These are phyloP conservation scores for Montipora sp. DNA, from an alignment of 64 coral and sea anemone genomes.

Conservation along the genomic window DNA sequence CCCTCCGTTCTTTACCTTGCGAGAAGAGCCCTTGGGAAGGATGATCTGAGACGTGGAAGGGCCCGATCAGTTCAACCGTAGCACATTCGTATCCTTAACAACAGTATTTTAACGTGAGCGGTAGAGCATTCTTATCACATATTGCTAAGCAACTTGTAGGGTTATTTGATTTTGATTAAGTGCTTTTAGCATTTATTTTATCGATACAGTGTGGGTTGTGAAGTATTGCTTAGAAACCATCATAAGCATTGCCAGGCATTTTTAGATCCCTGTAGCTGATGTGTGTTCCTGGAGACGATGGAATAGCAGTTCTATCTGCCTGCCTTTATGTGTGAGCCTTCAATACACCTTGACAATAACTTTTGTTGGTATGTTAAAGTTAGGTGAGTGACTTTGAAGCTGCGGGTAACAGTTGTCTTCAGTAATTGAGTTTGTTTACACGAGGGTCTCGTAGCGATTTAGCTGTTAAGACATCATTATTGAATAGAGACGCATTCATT, in stretches of 20 bases:
- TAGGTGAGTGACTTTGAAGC: background rate
- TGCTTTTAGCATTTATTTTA: too few relatives aligned
- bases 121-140: too few relatives aligned
- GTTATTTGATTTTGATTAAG: too few relatives aligned
- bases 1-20: too few relatives aligned
- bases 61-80: too few relatives aligned
- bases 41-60: too few relatives aligned
- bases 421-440: conserved; percentile 67
- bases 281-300: background rate
- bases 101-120: too few relatives aligned
- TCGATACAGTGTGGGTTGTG: too few relatives aligned
- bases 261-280: background rate
- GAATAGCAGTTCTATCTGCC: background rate
- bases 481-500: background rate
- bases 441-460: background rate
- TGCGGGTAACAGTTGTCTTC: conserved; percentile 59
- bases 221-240: conserved; percentile 35
- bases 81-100: too few relatives aligned
- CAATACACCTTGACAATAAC: background rate
- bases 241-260: background rate
- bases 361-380: background rate
- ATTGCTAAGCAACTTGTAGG: too few relatives aligned
- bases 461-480: conserved; percentile 15
- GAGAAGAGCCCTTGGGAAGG: too few relatives aligned
- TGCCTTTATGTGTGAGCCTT: background rate